Conservation (phyloP, 2,888 invertebrate genomes). For the Pyrrhia umbra region DNA sequence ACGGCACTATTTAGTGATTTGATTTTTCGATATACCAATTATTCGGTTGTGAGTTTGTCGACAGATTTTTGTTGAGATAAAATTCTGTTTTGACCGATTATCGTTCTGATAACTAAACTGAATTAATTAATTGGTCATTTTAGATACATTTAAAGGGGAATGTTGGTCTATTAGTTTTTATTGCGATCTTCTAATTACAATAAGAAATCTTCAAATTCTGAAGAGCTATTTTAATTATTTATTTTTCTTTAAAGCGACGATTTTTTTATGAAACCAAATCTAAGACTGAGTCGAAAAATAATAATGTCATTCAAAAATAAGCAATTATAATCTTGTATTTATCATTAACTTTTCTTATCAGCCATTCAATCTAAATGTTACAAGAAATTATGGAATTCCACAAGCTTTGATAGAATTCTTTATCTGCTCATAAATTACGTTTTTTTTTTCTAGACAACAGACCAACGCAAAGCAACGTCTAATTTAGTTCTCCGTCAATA, state of each 20-base stretch:
- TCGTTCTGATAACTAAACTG: slow-evolving; percentile 55
- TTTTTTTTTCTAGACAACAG: background rate
- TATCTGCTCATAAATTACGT: background rate
- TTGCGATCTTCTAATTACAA: background rate
- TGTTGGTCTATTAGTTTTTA: slow-evolving; percentile 14
- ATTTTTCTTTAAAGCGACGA: too few species aligned
- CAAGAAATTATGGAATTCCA: slow-evolving; percentile 17
- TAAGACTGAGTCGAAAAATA: background rate
- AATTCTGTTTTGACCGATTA: slow-evolving; percentile 57
- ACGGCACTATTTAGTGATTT: slow-evolving; percentile 82
- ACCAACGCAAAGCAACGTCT: background rate
- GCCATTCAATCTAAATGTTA: slow-evolving; percentile 18
- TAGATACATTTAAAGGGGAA: slow-evolving; percentile 18
- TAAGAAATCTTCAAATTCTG: too few species aligned
- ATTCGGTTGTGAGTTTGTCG: slow-evolving; percentile 61
- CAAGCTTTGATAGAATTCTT: background rate
- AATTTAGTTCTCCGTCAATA: too few species aligned
- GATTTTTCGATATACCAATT: slow-evolving; percentile 72
- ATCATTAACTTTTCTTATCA: slow-evolving; percentile 12
- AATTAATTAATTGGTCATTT: slow-evolving; percentile 59
- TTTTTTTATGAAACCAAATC: too few species aligned
- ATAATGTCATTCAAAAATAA: slow-evolving; percentile 11
- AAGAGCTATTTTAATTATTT: too few species aligned
- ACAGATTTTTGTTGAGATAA: slow-evolving; percentile 49
- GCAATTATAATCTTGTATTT: slow-evolving; percentile 14